phyloP scores from a whole-genome alignment of 2,888 invertebrate genomes.

The Sclerodermus sp. region DNA sequence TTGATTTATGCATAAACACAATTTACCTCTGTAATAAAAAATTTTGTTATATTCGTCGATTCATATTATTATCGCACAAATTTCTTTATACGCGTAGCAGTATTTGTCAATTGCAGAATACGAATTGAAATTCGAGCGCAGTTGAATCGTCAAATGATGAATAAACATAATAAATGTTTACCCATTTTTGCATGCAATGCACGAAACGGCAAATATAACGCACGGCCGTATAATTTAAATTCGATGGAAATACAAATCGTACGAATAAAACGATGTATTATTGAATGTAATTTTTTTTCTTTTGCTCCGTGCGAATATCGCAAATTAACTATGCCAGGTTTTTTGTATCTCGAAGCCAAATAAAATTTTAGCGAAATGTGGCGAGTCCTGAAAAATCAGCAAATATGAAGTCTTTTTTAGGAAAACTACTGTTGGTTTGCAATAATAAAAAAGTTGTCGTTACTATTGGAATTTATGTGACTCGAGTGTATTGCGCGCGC shows the following conservation, averaged over 20 bases:
- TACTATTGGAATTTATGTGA: too few species aligned
- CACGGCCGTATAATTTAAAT: not conserved
- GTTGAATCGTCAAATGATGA: not conserved
- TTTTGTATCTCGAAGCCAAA: too few species aligned
- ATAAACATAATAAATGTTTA: conserved; percentile 1
- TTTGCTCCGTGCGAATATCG: not conserved
- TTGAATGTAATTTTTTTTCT: not conserved
- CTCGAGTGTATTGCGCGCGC: too few species aligned
- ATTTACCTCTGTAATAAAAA: too few species aligned
- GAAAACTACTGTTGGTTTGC: too few species aligned
- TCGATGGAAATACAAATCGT: not conserved
- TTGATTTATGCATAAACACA: too few species aligned
- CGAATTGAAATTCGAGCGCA: not conserved
- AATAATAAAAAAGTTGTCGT: too few species aligned
- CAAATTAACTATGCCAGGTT: not conserved
- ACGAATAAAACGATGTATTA: not conserved
- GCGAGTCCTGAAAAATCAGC: too few species aligned
- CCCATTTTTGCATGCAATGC: not conserved
- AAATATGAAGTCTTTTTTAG: too few species aligned
- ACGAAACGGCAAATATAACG: not conserved
- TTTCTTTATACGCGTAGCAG: not conserved
- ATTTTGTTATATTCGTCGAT: too few species aligned
- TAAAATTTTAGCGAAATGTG: too few species aligned
- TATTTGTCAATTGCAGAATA: not conserved
- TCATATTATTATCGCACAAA: too few species aligned